A percentile compares a stretch with the other conserved stretches of the same genome.
Conservation (phyloP, 1,140 invertebrate genomes). For the Cydia fagiglandana region DNA sequence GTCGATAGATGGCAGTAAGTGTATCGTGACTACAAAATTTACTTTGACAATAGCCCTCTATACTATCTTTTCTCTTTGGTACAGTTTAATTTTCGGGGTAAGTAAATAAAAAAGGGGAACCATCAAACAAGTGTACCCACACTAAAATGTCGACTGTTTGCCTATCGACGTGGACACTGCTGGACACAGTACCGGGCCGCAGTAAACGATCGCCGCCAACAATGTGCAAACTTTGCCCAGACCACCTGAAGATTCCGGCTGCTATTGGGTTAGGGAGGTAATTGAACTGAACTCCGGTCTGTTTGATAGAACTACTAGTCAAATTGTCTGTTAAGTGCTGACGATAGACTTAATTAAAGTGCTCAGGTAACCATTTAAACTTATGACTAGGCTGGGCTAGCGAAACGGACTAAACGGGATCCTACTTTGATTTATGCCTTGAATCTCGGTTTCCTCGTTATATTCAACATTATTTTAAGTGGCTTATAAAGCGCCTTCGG, state of each 20-base stretch:
- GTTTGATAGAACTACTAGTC: conserved; percentile 18
- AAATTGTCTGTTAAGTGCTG: conserved; percentile 19
- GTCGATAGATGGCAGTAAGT: too few relatives aligned
- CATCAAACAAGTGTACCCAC: not conserved
- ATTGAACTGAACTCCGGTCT: not conserved
- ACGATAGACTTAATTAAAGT: conserved; percentile 26
- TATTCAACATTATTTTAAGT: conserved; percentile 14
- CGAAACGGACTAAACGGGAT: not conserved
- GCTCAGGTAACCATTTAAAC: conserved; percentile 26
- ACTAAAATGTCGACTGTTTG: conserved; percentile 12
- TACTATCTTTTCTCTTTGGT: too few relatives aligned
- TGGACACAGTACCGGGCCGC: not conserved
- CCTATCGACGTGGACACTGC: not conserved
- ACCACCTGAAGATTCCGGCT: conserved; percentile 27
- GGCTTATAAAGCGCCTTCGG: conserved; percentile 6
- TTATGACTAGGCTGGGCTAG: conserved; percentile 19
- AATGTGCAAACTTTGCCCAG: not conserved
- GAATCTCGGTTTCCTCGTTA: conserved; percentile 20
- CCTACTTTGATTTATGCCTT: conserved; percentile 19
- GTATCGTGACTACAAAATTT: too few relatives aligned
- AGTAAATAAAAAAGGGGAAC: not conserved
- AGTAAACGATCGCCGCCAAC: not conserved
- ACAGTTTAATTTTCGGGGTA: not conserved
- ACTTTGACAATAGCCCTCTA: too few relatives aligned
- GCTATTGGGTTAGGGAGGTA: conserved; percentile 20